Base-by-base conservation (phyloP, 2,797 vertebrate genomes). In the Spinus pinus region DNA sequence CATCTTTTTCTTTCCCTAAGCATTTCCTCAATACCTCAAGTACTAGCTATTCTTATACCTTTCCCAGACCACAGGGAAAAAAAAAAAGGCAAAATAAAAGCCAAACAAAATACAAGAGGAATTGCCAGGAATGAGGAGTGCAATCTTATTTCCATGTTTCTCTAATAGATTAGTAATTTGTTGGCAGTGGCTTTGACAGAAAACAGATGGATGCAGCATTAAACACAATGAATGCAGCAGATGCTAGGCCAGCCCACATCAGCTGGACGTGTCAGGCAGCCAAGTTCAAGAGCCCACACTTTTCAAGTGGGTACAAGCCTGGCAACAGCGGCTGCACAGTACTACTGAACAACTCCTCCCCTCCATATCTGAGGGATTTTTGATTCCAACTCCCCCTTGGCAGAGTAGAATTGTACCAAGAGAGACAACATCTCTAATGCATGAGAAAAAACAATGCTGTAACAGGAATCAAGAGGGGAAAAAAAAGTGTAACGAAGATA, bases 131-230 rank as follows among this genome's bases (percentile, higher is more conserved):
- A 98, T 96, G 97, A 98, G 98, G 97, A 98, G 96, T 86, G 73
- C 96, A 93, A 96, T 97, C 96, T 97, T 96, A 95, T 98, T 98
- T 98, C 97, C 97, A 97, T 98, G 98, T 98, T 98, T 96, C 97
- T 97, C 98, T 99, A 98, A 99, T 98, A 98, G 98, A 98, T 98
- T 97, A 98, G 98, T 98, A 98, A 98, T 99, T 98, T 98, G 98
- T 97, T 98, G 98, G 98, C 97, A 97, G 94, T 82, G 77, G 92
- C 96, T 94, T 81, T 97, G 98, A 99, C 98, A 98, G 97, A 96
- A 98, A 99, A 97, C 99, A 99, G 99, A 99, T 99, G 98, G 99
- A 98, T 97, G 97, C 97, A 97, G 98, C 98, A 98, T 98, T 98
- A 98, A 98, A 98, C 98, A 98, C 98, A 98, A 99, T 98, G 98